Evolutionary conservation across 2,888 invertebrate species (phyloP), one percentile per base, ranked within the genome.

Genomic region (Apodemia zela): DNA sequence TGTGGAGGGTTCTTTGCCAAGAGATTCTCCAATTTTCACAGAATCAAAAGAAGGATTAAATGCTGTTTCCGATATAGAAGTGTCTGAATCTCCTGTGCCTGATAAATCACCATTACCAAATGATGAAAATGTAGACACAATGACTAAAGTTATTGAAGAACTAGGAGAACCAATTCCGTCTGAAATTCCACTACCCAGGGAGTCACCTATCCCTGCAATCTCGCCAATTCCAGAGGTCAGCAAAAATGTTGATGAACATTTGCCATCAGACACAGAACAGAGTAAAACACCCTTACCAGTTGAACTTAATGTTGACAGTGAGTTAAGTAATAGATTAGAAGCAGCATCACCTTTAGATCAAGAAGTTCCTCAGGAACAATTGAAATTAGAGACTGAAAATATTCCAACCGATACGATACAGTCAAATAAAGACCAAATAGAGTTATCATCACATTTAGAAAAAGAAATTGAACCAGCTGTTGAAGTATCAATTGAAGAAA

Each of bases 201-300:
- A 72, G 64, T 71, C 73, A 8, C 73, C 73, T 33, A 57, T 69
- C 60, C 69, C 66, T 2, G 63, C 66, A 17, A 72, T 72, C 29
- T 66, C 69, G 59, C 68, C 68, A 18, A 42, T 68, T 64, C 68
- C 61, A 25, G 67, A 69, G 62, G 2, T 59, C 18, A 51, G 42
- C 57, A 60, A 29, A 47, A 72, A n/a, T 73, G 35, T 18, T 47
- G 62, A 58, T 17, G 58, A 62, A 18, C 18, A 25, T 7, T 45
- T 58, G 15, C 58, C 29, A 15, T 54, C 7, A 5, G 58, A 59
- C 13, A 17, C 42, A 1, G 62, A 59, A 15, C 18, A 25, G 10
- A 59, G 59, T 21, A 58, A 10, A 59, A 49, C 75, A 17, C 75
- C 75, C 38, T 64, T 73, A 38, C 68, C 72, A n/a, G 62, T 21